Conservation (phyloP, 2,113 vertebrate genomes). For the Phalacrocorax aristotelis region DNA sequence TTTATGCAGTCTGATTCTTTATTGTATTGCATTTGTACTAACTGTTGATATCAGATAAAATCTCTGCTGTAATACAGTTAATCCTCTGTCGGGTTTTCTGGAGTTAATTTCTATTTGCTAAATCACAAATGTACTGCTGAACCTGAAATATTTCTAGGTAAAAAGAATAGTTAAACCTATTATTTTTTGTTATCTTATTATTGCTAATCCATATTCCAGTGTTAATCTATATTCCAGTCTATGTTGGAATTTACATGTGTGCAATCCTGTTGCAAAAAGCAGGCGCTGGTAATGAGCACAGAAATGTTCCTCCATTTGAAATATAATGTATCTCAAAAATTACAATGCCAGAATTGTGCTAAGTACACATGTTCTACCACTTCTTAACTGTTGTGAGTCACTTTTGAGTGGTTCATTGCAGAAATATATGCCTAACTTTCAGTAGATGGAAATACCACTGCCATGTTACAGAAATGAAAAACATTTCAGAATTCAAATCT, state of each 20-base stretch:
- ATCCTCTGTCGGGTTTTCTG: background rate
- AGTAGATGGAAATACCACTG: constrained; percentile 12
- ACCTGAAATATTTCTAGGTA: background rate
- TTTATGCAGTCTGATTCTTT: background rate
- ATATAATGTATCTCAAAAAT: background rate
- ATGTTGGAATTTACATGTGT: background rate
- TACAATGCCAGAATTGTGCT: background rate
- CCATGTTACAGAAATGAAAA: constrained; percentile 6
- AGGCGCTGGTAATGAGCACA: background rate
- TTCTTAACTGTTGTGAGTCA: constrained; percentile 1
- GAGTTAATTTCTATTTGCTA: background rate
- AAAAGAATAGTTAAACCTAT: background rate
- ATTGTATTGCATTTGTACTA: background rate
- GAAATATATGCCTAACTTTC: constrained; percentile 9
- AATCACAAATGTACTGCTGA: background rate
- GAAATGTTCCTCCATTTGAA: background rate
- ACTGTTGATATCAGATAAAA: background rate
- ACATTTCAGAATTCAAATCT: background rate
- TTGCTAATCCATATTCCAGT: background rate
- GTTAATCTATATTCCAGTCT: background rate
- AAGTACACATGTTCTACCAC: background rate
- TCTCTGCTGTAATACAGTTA: background rate
- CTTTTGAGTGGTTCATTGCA: background rate
- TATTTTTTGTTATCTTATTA: background rate
- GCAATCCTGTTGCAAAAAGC: background rate